A percentile compares a stretch with the other conserved stretches of the same genome.
Evolutionary conservation across 2,888 invertebrate species (phyloP).

Genomic region (Rhamphomyia laevipes): DNA sequence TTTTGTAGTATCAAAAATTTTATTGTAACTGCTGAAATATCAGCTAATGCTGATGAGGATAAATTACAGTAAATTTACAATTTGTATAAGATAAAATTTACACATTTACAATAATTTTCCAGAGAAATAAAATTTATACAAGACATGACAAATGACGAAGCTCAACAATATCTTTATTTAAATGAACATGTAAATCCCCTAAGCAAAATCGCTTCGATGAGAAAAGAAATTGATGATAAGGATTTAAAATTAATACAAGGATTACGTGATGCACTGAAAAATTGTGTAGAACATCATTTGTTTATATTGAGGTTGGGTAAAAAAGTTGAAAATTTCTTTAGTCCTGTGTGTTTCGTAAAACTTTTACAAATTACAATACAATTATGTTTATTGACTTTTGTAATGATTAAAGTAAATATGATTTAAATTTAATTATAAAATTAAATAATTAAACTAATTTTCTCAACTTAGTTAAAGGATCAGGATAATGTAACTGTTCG

Average conservation of each 20-base stretch:
- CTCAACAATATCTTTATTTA: constrained; percentile 22
- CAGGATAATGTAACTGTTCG: constrained; percentile 1
- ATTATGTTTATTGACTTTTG: constrained; percentile 30
- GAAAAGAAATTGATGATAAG: not conserved
- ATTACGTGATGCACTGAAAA: constrained; percentile 20
- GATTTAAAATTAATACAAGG: constrained; percentile 5
- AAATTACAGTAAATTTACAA: constrained; percentile 9
- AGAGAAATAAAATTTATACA: constrained; percentile 21
- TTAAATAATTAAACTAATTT: not conserved
- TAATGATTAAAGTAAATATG: constrained; percentile 26
- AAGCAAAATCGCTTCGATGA: not conserved
- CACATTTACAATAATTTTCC: not conserved
- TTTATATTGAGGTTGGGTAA: constrained; percentile 24
- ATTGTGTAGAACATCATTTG: constrained; percentile 28
- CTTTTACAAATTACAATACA: constrained; percentile 26
- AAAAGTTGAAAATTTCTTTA: constrained; percentile 29
- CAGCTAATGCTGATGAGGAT: constrained; percentile 16
- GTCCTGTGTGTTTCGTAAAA: constrained; percentile 30
- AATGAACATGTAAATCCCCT: constrained; percentile 13
- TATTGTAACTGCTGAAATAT: constrained; percentile 21
- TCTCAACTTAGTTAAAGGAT: not conserved
- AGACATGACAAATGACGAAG: constrained; percentile 17
- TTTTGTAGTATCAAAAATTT: constrained; percentile 30
- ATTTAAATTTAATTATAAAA: not conserved
- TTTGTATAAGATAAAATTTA: not conserved